A percentile compares a stretch with the other conserved stretches of the same genome.
Evolutionary conservation across 2,113 vertebrate genomes (phyloP).

Genomic region (Talpa occidentalis): DNA sequence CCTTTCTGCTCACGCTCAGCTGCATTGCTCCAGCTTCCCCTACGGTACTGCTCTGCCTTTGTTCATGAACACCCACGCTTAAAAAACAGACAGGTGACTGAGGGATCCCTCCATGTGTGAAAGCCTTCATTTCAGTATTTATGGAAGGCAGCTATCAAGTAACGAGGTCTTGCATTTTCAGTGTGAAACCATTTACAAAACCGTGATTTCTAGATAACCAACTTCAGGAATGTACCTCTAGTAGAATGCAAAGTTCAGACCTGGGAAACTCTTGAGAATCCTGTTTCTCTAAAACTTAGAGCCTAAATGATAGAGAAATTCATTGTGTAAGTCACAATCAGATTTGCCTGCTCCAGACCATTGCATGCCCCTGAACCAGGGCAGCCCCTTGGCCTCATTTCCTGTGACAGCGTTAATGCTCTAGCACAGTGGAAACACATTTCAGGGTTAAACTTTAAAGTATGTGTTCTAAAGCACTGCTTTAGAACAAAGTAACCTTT

Average conservation of each 20-base stretch:
- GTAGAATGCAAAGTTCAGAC: neutral
- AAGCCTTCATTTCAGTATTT: neutral
- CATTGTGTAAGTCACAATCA: neutral
- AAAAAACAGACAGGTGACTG: neutral
- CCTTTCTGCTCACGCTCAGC: neutral
- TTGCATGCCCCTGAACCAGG: neutral
- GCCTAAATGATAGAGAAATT: neutral
- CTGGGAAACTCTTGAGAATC: neutral
- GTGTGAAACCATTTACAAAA: conserved; percentile 20
- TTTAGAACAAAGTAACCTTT: conserved; percentile 47
- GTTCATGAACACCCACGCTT: neutral
- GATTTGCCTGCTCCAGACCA: neutral
- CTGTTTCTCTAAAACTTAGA: conserved; percentile 8
- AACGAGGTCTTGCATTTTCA: conserved; percentile 20
- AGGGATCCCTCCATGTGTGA: neutral
- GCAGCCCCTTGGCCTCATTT: neutral
- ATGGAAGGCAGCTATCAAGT: neutral
- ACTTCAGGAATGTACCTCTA: neutral
- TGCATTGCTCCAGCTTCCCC: no score
- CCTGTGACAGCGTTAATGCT: neutral
- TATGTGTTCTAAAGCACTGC: neutral
- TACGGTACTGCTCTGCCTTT: neutral
- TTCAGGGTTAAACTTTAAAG: neutral
- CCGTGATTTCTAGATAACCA: conserved; percentile 12
- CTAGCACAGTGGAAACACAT: neutral